phyloP scores from a whole-genome alignment of 2,888 invertebrate genomes.

The Aphodius sticticus region DNA sequence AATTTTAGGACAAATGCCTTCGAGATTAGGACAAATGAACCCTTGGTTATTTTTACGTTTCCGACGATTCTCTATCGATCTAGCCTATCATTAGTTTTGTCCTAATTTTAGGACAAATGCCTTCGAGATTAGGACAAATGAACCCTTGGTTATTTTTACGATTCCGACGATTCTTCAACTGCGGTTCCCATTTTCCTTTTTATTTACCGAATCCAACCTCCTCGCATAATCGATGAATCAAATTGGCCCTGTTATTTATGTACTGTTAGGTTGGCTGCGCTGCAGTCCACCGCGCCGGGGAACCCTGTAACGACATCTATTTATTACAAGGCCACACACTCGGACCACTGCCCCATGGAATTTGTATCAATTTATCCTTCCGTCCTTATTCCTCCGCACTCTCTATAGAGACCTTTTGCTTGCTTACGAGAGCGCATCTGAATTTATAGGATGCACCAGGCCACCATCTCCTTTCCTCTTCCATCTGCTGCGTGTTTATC shows the following conservation, averaged over 20 bases:
- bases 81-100: no score
- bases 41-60: no score
- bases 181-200: constrained; percentile 20
- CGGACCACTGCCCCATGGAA: constrained; percentile 37
- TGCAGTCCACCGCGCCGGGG: constrained; percentile 50
- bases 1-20: no score
- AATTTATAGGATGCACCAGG: background rate
- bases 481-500: background rate
- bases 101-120: no score
- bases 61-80: no score
- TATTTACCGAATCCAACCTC: constrained; percentile 36
- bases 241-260: constrained; percentile 49
- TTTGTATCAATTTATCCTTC: constrained; percentile 42
- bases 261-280: constrained; percentile 49
- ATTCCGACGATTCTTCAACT: no score
- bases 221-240: constrained; percentile 46
- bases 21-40: no score
- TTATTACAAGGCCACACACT: constrained; percentile 54
- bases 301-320: constrained; percentile 52
- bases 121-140: no score
- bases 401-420: background rate
- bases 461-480: background rate
- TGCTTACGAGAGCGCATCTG: background rate
- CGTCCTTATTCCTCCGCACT: background rate
- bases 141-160: no score